Evolutionary conservation across 2,888 invertebrate genomes (phyloP).

Genomic region (Biston betularia): DNA sequence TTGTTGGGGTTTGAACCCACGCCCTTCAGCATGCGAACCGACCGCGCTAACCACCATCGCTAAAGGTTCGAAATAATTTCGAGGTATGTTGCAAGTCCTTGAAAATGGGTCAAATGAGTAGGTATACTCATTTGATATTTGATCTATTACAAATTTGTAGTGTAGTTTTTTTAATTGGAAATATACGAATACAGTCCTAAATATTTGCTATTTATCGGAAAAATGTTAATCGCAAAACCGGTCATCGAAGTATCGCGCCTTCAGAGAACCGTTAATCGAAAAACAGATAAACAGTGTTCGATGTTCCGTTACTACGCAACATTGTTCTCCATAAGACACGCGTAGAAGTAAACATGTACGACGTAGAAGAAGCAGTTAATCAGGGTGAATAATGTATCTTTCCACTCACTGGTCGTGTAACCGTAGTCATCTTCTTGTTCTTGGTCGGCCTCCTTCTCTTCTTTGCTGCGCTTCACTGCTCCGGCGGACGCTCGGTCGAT

Average conservation of each 20-base stretch:
- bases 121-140: too few relatives aligned
- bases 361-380: conserved; percentile 75
- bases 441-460: conserved; percentile 92
- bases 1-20: too few relatives aligned
- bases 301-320: conserved; percentile 7
- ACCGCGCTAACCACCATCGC: too few relatives aligned
- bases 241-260: neutral
- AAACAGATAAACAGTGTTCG: neutral
- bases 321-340: conserved; percentile 71
- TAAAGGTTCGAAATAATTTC: too few relatives aligned
- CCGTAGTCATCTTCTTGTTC: conserved; percentile 97
- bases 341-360: conserved; percentile 77
- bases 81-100: too few relatives aligned
- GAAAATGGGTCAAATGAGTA: too few relatives aligned
- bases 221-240: neutral
- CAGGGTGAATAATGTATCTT: conserved; percentile 81
- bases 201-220: neutral
- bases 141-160: too few relatives aligned
- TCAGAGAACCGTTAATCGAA: neutral
- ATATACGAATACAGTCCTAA: too few relatives aligned
- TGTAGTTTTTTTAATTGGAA: too few relatives aligned
- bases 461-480: conserved; percentile 91
- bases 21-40: too few relatives aligned
- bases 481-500: conserved; percentile 96
- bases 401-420: conserved; percentile 95